Base-by-base conservation (phyloP, 2,888 invertebrate species). In the Neuroscelio doddi region DNA sequence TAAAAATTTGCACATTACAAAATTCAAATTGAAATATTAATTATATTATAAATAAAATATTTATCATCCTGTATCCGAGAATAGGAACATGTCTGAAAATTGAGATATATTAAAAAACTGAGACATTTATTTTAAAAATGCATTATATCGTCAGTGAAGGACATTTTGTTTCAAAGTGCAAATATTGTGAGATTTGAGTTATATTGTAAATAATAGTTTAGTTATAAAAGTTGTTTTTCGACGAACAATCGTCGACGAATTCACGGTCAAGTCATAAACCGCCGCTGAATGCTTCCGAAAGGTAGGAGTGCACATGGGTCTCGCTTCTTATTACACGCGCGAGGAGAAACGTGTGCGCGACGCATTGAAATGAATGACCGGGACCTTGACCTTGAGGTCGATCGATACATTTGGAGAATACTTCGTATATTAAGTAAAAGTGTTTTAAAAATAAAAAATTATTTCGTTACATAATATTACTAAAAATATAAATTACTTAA, bases 341-440 rank as follows among this genome's bases (percentile, higher is more conserved):
- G 38, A 56, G 29, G 53, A 58, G 44, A 58, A 53, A 47, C 53
- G 51, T 52, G 49, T 55, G 59, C 62, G 64, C 45, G 47, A 36
- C 55, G 67, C 57, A 64, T 70, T 39, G 46, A 27, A 45, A 64
- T 55, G 45, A 16, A 30, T 14, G 41, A 1, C 29, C 42, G 57
- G 63, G 65, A 57, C 68, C 68, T 70, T 70, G 68, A 69, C 67
- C 69, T 46, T 56, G 53, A 45, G 47, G 45, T 63, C 55, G 32
- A 64, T 52, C 30, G 56, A 10, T 34, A 42, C 59, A 69, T 53
- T 61, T 52, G 29, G 29, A 52, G 29, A 15, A 9, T 8, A n/a
- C n/a, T n/a, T n/a, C n/a, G n/a, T n/a, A n/a, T n/a, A n/a, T n/a
- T 12, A 15, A 45, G 45, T 29, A 45, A 45, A 45, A 29, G 45